These are phyloP conservation scores for Paramuricea clavata DNA, from an alignment of 92 coral and sea anemone genomes.

Conservation along the genomic window DNA sequence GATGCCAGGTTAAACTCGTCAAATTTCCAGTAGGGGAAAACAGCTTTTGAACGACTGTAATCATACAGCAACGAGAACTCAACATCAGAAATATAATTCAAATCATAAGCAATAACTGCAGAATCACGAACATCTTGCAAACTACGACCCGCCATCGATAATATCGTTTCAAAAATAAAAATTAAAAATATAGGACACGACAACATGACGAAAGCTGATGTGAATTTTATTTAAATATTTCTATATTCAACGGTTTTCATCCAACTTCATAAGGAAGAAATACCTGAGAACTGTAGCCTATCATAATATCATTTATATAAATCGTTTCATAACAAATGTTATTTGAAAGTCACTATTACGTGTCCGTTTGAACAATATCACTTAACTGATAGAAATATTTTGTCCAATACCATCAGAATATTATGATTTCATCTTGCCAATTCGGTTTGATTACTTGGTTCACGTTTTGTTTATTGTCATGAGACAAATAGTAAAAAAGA, in stretches of 20 bases:
- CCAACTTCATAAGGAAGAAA: background rate
- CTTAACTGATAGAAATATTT: no score
- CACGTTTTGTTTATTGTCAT: background rate
- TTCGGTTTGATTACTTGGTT: background rate
- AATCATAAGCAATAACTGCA: conserved; percentile 28
- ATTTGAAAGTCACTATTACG: no score
- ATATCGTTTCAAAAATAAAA: background rate
- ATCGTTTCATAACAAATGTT: background rate
- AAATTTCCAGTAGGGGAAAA: no score
- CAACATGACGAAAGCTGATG: background rate
- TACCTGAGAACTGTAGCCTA: background rate
- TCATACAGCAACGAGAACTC: no score
- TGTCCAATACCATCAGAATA: no score
- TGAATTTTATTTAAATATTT: background rate
- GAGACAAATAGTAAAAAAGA: background rate
- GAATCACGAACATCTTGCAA: conserved; percentile 31
- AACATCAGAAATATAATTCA: conserved; percentile 20
- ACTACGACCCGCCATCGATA: conserved; percentile 21
- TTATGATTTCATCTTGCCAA: no score
- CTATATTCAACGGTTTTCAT: background rate
- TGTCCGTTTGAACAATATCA: no score
- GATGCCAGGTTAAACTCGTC: conserved; percentile 19
- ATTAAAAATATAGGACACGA: background rate
- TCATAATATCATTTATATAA: background rate
- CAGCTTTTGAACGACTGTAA: no score